These are phyloP conservation scores for Agriotes lineatus DNA, from an alignment of 2,888 invertebrate genomes.

Conservation along the genomic window DNA sequence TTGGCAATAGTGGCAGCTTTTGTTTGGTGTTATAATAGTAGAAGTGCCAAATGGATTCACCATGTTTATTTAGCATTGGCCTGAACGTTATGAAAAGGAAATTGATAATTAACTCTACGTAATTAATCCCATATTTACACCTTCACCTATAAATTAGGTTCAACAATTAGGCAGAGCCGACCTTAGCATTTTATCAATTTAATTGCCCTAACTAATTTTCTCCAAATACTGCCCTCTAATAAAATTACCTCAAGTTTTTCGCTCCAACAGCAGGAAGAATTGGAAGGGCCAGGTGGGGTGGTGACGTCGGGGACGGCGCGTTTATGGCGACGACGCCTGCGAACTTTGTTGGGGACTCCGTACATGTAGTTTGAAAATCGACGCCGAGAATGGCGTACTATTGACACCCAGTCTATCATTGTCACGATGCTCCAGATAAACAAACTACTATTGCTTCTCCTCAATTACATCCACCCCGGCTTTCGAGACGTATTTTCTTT, in stretches of 20 bases:
- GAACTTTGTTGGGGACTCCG: slow-evolving; percentile 74
- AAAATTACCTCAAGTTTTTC: slow-evolving; percentile 59
- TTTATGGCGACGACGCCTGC: slow-evolving; percentile 69
- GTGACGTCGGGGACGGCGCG: slow-evolving; percentile 28
- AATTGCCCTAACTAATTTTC: neutral
- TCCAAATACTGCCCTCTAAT: neutral
- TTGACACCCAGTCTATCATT: slow-evolving; percentile 85
- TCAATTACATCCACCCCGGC: neutral
- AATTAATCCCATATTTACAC: neutral
- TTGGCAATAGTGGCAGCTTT: too few species aligned
- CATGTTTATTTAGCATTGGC: too few species aligned
- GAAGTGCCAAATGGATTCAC: too few species aligned
- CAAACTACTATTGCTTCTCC: neutral
- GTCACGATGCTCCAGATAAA: slow-evolving; percentile 32
- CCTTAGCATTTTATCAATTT: neutral
- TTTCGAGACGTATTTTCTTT: neutral
- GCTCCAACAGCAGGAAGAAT: slow-evolving; percentile 66
- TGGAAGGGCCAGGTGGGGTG: slow-evolving; percentile 37
- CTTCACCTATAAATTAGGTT: neutral
- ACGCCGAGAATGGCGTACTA: slow-evolving; percentile 78
- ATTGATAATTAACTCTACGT: too few species aligned
- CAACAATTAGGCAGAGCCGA: neutral
- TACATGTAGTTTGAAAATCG: slow-evolving; percentile 80
- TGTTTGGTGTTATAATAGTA: too few species aligned
- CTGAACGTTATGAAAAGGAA: too few species aligned